Base-by-base conservation (phyloP, 2,888 invertebrate genomes). In the Dolichopus griseipennis region DNA sequence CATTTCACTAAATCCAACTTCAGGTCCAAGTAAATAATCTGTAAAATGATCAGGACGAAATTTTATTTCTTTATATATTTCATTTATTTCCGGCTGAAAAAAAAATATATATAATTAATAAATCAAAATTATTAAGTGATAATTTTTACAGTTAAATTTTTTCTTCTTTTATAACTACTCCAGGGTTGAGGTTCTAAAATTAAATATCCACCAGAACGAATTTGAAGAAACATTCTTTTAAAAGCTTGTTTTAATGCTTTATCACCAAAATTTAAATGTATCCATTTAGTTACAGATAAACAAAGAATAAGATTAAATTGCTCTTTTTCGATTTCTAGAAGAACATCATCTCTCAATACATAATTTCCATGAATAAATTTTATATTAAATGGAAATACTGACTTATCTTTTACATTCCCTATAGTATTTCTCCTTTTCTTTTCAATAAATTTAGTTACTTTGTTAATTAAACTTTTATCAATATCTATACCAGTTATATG, bases 251-350 rank as follows among this genome's bases (percentile, higher is more conserved):
- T 92, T 64, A 95, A 80, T 3, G 94, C 95, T 5, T 83, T 84
- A 79, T 95, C 95, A 15, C 94, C 93, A 84, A 89, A 92, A 81
- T 95, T 95, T 34, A 93, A 84, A 76, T 95, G 95, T 73, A 95
- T 87, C 95, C 95, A 95, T 79, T 95, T 95, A 5, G 94, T 93
- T 27, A 94, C 86, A 68, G 92, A 92, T 64, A 95, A 82, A 74
- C 93, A 93, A 27, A 95, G 81, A 71, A 95, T 92, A 5, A 88
- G 84, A 80, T 95, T 93, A 78, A 89, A 95, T 75, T 92, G 90
- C 9, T 89, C 87, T 71, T 86, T 86, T 76, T 92, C 90, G 65
- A 87, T 83, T 67, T 87, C 87, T 18, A 95, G 79, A 66, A 91
- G 79, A 9, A 87, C 84, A 75, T 94, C 93, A 73, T 87, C 86